Conservation (phyloP, 2,113 vertebrate species). For the Callipepla californica region DNA sequence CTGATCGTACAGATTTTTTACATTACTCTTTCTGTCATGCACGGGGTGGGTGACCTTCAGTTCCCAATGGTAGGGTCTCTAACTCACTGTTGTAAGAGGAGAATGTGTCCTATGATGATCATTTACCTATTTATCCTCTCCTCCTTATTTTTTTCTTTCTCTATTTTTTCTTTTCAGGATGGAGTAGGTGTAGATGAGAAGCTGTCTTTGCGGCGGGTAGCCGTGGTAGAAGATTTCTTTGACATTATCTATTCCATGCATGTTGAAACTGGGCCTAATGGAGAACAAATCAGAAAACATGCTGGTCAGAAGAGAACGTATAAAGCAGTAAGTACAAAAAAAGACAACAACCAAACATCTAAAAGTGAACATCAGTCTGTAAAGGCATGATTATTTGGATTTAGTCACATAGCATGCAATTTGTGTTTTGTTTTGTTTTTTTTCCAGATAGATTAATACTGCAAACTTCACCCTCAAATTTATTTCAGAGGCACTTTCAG, state of each 20-base stretch:
- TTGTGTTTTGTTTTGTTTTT: background rate
- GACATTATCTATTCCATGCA: slow-evolving; percentile 91
- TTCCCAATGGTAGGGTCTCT: slow-evolving; percentile 18
- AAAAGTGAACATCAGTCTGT: background rate
- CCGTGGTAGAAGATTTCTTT: slow-evolving; percentile 89
- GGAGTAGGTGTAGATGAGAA: slow-evolving; percentile 86
- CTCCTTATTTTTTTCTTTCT: slow-evolving; percentile 38
- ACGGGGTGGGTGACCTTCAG: slow-evolving; percentile 13
- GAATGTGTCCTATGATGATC: background rate
- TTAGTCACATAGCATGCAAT: background rate
- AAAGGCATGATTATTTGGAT: background rate
- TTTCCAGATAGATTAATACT: background rate
- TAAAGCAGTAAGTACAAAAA: slow-evolving; percentile 84
- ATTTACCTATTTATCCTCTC: slow-evolving; percentile 21
- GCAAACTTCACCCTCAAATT: background rate
- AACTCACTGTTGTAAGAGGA: background rate
- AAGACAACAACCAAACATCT: background rate
- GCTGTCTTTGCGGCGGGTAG: slow-evolving; percentile 84
- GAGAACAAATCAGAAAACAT: slow-evolving; percentile 88
- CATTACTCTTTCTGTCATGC: background rate
- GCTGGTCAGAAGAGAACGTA: slow-evolving; percentile 89
- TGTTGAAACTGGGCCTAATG: slow-evolving; percentile 87
- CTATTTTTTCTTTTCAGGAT: slow-evolving; percentile 76
- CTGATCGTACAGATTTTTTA: background rate
- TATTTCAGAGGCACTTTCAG: background rate